Percentiles rank a stretch among this genome's conserved stretches.
These are phyloP conservation scores for Amblyjoppa proteus DNA, from an alignment of 2,888 invertebrate species.

Conservation along the genomic window DNA sequence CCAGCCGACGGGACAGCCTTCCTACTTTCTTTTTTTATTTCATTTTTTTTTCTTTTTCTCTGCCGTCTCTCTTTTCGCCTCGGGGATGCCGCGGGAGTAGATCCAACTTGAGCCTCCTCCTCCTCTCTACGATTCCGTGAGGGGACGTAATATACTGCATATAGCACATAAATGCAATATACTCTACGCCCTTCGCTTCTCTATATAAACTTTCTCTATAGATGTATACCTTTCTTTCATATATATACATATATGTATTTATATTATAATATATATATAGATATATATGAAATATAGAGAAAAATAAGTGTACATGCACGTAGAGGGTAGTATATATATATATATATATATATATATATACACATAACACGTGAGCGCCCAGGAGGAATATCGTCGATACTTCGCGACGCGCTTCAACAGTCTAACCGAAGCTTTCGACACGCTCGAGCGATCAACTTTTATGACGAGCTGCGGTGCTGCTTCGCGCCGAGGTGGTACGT, in stretches of 20 bases:
- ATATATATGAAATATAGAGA: neutral
- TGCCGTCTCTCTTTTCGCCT: constrained; percentile 21
- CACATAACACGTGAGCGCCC: constrained; percentile 8
- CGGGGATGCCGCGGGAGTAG: constrained; percentile 15
- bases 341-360: too few relatives aligned
- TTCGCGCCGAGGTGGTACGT: neutral
- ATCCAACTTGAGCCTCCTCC: constrained; percentile 30
- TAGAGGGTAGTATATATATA: neutral
- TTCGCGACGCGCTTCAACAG: constrained; percentile 38
- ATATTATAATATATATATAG: neutral
- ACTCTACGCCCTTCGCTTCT: neutral
- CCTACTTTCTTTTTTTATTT: constrained; percentile 19
- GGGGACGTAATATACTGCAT: constrained; percentile 14
- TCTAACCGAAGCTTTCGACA: constrained; percentile 47
- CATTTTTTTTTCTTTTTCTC: constrained; percentile 20
- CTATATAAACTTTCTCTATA: neutral
- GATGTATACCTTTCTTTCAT: neutral
- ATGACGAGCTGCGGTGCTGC: constrained; percentile 26
- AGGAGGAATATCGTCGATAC: constrained; percentile 31
- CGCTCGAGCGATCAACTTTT: constrained; percentile 46
- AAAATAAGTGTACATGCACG: constrained; percentile 7
- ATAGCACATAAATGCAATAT: constrained; percentile 15
- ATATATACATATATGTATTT: neutral
- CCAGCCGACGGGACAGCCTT: constrained; percentile 69
- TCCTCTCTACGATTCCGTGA: constrained; percentile 13